Base-by-base conservation (phyloP, 1,140 invertebrate genomes). In the Ips nitidus region DNA sequence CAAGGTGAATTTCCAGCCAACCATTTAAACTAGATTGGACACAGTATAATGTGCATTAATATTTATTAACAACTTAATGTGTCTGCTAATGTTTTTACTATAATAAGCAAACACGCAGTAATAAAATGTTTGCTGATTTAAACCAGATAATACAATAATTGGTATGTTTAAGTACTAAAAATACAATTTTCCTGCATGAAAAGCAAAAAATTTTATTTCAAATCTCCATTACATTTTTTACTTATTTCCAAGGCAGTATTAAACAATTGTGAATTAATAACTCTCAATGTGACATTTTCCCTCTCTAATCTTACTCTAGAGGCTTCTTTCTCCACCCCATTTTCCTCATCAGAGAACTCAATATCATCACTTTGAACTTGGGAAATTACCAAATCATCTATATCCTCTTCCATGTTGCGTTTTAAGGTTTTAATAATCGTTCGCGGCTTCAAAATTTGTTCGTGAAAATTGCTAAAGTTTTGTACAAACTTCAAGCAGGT, bases 401-500 rank as follows among this genome's bases (percentile, higher is more conserved):
- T 41, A 40, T 68, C 62, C 42, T 50, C 40, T 53, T 76, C 72
- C 5, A 77, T 47, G 65, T 41, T 74, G 37, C 76, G 70, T 47
- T 80, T 61, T 53, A 80, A 69, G 57, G 58, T 47, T 61, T 73
- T 73, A 5, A 80, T 4, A 52, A 75, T 53, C 41, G 71, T 70
- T 45, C 67, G 61, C 7, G 71, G 72, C 42, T 74, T 75, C n/a
- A 75, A 71, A 65, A 70, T 76, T 53, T 78, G 74, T 7, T 50
- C 60, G 43, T 72, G 73, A 58, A 78, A 74, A 64, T 78, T 75
- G 4, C 68, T 37, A 70, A 74, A 73, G 47, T 71, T 74, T 38
- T 72, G 41, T 37, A 79, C 70, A 68, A 79, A 80, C 58, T 58
- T 72, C 4, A 79, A 84, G 80, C 93, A 92, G 3, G 86, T 91